Base-by-base conservation (phyloP, 2,888 invertebrate species). In the Cecidostiba fungosa region DNA sequence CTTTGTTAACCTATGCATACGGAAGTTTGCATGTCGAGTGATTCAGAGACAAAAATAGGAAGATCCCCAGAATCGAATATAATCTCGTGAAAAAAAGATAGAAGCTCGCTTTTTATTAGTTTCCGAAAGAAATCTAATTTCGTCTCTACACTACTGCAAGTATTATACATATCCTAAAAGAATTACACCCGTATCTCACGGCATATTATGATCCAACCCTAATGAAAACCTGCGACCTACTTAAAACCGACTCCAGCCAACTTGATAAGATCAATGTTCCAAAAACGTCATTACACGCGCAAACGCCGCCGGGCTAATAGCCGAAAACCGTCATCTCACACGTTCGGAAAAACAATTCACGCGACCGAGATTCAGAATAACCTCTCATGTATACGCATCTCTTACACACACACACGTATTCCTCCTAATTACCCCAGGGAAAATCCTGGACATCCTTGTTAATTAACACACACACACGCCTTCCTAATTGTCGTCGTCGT, bases 391-490 rank as follows among this genome's bases (percentile, higher is more conserved):
- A 62, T 62, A 26, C 23, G 19, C n/a, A 23, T 19, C 14, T 23
- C 23, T 3, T 3, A 26, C 66, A 14, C 2, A 66, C 23, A 26
- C 23, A 10, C 10, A 0, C 19, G 23, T 0, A 6, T 3, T 23
- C 29, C 26, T 0, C 8, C 3, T 14, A n/a, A 66, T 66, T 3
- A 66, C 66, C 66, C 12, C 26, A 26, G 29, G 66, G 72, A 73
- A 79, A 84, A 69, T 66, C 66, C 54, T n/a, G 39, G 29, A 66
- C 74, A 73, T 39, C 84, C 69, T 47, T 47, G 66, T 76, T 79
- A 84, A 84, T 74, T 76, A 79, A 69, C 43, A n/a, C 43, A 69
- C 43, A n/a, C 43, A 76, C 76, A 73, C 82, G 50, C 36, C 66
- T 23, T 32, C 54, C 26, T 39, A 36, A 54, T 39, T 12, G n/a